A percentile compares a stretch with the other conserved stretches of the same genome.
phyloP scores from a whole-genome alignment of 1,140 invertebrate genomes.

The Drosophila punjabiensis region DNA sequence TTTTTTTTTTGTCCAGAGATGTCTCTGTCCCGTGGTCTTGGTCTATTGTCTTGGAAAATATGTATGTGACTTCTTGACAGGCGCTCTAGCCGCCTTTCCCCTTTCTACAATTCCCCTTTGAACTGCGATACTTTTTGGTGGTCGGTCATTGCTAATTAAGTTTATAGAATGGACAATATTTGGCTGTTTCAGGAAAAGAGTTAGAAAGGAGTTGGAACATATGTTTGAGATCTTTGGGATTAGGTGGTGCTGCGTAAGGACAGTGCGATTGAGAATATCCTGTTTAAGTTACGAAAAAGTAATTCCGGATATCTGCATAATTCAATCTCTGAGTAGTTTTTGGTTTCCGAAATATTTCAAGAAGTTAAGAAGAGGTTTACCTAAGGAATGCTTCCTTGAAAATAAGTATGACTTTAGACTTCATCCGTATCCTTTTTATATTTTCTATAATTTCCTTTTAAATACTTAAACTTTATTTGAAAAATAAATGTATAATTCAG shows the following conservation, averaged over 20 bases:
- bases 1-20: constrained; percentile 37
- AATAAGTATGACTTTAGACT: not conserved
- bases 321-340: no score
- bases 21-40: constrained; percentile 62
- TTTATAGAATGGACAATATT: constrained; percentile 17
- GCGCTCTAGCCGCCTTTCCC: constrained; percentile 27
- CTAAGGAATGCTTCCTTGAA: no score
- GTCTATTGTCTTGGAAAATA: constrained; percentile 49
- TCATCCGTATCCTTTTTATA: not conserved
- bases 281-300: not conserved
- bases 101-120: constrained; percentile 23
- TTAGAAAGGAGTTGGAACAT: not conserved
- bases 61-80: constrained; percentile 37
- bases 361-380: not conserved
- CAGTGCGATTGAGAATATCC: not conserved
- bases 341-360: not conserved
- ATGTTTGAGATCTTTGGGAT: not conserved
- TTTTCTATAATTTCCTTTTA: not conserved
- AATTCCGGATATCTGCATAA: no score
- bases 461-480: not conserved
- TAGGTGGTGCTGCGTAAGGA: not conserved
- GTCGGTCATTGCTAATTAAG: constrained; percentile 38
- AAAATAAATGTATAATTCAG: not conserved
- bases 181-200: not conserved
- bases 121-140: constrained; percentile 19